Evolutionary conservation across 2,888 invertebrate genomes (phyloP).

Genomic region (Rotaria sp.): DNA sequence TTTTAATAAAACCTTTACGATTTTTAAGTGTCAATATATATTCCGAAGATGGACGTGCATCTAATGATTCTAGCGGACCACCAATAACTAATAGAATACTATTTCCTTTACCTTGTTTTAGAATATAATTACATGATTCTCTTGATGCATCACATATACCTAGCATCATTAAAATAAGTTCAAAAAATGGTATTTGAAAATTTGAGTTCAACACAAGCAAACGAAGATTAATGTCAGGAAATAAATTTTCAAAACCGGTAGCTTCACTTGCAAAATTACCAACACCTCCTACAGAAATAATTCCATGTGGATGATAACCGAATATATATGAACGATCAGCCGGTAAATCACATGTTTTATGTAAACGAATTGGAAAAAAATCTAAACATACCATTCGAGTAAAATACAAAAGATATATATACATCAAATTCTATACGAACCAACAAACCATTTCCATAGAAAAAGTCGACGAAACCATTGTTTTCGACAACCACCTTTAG

Average conservation of each 20-base stretch:
- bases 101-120: conserved; percentile 26
- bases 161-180: conserved; percentile 63
- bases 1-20: conserved; percentile 47
- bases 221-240: conserved; percentile 57
- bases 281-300: conserved; percentile 72
- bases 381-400: conserved; percentile 59
- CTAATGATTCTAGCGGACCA: conserved; percentile 78
- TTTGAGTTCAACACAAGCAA: conserved; percentile 67
- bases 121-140: conserved; percentile 29
- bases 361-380: conserved; percentile 76
- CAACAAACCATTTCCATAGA: conserved; percentile 63
- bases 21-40: conserved; percentile 48
- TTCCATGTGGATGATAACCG: conserved; percentile 82
- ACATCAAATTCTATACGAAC: background rate
- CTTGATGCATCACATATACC: conserved; percentile 53
- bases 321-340: conserved; percentile 71
- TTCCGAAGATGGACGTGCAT: conserved; percentile 64
- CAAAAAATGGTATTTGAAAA: conserved; percentile 66
- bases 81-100: conserved; percentile 70
- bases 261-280: conserved; percentile 69
- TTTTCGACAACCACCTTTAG: conserved; percentile 58
- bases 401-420: background rate
- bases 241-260: conserved; percentile 55
- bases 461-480: conserved; percentile 64
- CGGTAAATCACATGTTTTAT: conserved; percentile 74